Conservation (phyloP, 1,140 invertebrate species). For the Meloidogyne hapla region DNA sequence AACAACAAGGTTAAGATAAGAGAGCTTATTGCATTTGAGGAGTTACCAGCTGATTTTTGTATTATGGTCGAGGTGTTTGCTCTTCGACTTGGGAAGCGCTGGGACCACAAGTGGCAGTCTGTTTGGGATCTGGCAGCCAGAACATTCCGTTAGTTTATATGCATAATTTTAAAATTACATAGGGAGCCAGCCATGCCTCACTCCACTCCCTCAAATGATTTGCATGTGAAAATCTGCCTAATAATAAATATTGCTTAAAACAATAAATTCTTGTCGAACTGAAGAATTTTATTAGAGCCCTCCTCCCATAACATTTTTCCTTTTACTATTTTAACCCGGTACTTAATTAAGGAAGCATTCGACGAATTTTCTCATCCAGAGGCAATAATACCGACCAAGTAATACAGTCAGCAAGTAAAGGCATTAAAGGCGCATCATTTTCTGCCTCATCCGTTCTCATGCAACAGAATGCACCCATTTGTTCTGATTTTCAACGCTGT, state of each 20-base stretch:
- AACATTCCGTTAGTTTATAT: constrained; percentile 25
- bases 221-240: too few relatives aligned
- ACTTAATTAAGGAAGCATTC: background rate
- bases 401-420: background rate
- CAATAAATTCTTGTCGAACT: too few relatives aligned
- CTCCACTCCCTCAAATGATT: too few relatives aligned
- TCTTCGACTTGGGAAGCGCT: constrained; percentile 15
- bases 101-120: constrained; percentile 21
- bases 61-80: constrained; percentile 26
- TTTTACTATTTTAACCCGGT: too few relatives aligned
- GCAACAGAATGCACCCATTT: background rate
- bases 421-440: background rate
- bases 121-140: constrained; percentile 17
- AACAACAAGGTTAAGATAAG: constrained; percentile 25
- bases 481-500: constrained; percentile 18
- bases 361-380: background rate
- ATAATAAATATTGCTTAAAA: too few relatives aligned
- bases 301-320: too few relatives aligned
- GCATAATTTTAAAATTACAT: background rate
- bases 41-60: constrained; percentile 11
- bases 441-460: background rate
- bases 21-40: constrained; percentile 26
- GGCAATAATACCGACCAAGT: background rate
- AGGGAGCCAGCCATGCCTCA: too few relatives aligned
- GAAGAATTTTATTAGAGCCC: too few relatives aligned